Evolutionary conservation across 2,113 vertebrate genomes (phyloP).

Genomic region (Mastomys natalensis): DNA sequence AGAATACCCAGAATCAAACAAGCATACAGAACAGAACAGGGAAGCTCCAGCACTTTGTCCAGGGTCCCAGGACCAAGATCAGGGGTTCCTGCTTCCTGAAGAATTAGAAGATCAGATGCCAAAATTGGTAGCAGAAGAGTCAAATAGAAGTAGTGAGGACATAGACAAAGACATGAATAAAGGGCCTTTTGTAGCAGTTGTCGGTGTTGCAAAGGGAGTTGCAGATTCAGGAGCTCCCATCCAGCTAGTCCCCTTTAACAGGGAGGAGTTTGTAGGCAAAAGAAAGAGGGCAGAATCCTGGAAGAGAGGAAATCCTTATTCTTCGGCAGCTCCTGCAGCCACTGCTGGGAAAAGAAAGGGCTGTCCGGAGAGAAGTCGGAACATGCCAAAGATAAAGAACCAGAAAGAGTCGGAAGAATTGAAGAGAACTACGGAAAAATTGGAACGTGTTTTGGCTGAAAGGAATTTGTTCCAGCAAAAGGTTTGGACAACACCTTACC

Average conservation of each 20-base stretch:
- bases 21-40: conserved; percentile 52
- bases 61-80: conserved; percentile 46
- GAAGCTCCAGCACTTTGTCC: conserved; percentile 52
- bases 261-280: conserved; percentile 72
- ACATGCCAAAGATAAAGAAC: conserved; percentile 54
- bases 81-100: conserved; percentile 60
- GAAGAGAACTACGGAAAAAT: conserved; percentile 71
- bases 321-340: conserved; percentile 55
- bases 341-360: conserved; percentile 47
- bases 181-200: conserved; percentile 76
- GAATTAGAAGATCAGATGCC: conserved; percentile 79
- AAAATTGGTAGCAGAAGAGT: conserved; percentile 74
- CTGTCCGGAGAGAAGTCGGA: conserved; percentile 44
- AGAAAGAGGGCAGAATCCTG: conserved; percentile 53
- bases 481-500: conserved; percentile 65
- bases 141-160: conserved; percentile 52
- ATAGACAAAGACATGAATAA: conserved; percentile 60
- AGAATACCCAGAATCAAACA: conserved; percentile 73
- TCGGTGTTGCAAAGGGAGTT: conserved; percentile 75
- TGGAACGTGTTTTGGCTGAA: conserved; percentile 77
- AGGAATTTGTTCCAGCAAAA: conserved; percentile 80
- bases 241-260: conserved; percentile 74
- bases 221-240: conserved; percentile 75
- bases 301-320: conserved; percentile 40
- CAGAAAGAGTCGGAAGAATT: conserved; percentile 76